Percentiles rank a stretch among this genome's conserved stretches.
phyloP scores from a whole-genome alignment of 2,888 invertebrate genomes.

The Ypsolopha sequella region DNA sequence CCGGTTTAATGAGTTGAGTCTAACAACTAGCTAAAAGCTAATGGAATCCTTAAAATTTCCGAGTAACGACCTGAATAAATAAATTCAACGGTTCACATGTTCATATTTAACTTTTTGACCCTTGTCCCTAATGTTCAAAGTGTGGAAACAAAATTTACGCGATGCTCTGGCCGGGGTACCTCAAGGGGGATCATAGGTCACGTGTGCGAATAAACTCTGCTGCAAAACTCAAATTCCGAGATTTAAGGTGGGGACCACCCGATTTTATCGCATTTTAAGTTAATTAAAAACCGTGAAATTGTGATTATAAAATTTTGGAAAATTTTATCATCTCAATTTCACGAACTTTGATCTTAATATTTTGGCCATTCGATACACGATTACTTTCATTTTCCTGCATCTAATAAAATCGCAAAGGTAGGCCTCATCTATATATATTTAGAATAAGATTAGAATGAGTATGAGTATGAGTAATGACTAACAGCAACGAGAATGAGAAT shows the following conservation, averaged over 20 bases:
- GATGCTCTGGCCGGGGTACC: slow-evolving; percentile 37
- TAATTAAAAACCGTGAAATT: slow-evolving; percentile 12
- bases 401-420: too few relatives aligned
- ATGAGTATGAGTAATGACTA: too few relatives aligned
- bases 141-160: slow-evolving; percentile 42
- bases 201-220: slow-evolving; percentile 46
- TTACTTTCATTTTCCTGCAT: too few relatives aligned
- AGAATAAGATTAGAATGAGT: slow-evolving; percentile 18
- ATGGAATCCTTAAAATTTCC: not conserved
- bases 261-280: not conserved
- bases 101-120: slow-evolving; percentile 40
- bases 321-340: too few relatives aligned
- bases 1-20: too few relatives aligned
- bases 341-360: too few relatives aligned
- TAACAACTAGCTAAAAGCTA: not conserved
- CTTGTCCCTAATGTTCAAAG: slow-evolving; percentile 31
- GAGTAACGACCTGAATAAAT: not conserved
- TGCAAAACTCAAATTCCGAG: slow-evolving; percentile 22
- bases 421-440: slow-evolving; percentile 25
- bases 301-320: too few relatives aligned
- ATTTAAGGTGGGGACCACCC: slow-evolving; percentile 17
- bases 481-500: too few relatives aligned
- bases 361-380: too few relatives aligned
- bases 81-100: slow-evolving; percentile 8
- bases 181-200: slow-evolving; percentile 43